Evolutionary conservation across 2,888 invertebrate genomes (phyloP).

Genomic region (Drosophila incognita): DNA sequence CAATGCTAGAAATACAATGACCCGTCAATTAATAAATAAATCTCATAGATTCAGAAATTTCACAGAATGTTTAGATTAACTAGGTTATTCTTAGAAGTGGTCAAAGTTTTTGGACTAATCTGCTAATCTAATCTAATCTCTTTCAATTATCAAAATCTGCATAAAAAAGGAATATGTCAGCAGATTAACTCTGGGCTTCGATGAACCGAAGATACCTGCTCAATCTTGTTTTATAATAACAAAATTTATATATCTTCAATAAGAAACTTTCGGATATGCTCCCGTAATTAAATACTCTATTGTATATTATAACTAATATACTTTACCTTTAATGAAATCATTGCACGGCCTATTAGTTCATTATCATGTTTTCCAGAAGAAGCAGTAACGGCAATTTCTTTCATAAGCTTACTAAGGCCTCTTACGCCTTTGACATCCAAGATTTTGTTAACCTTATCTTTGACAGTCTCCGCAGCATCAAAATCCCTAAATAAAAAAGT

Average conservation of each 20-base stretch:
- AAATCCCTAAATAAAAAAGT: slow-evolving; percentile 88
- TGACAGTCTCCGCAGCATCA: slow-evolving; percentile 94
- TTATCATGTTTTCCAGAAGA: slow-evolving; percentile 97
- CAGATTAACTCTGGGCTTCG: not conserved
- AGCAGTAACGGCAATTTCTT: slow-evolving; percentile 96
- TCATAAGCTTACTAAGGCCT: slow-evolving; percentile 93
- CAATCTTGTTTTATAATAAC: not conserved
- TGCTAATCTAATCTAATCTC: not conserved
- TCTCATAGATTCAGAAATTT: not conserved
- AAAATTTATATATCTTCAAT: not conserved
- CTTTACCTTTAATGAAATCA: slow-evolving; percentile 90
- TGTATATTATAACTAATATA: not conserved
- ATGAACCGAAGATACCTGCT: not conserved
- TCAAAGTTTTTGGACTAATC: not conserved
- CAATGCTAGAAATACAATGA: too few species aligned
- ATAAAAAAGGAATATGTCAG: not conserved
- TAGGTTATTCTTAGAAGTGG: not conserved
- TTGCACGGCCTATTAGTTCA: slow-evolving; percentile 96
- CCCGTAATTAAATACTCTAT: not conserved
- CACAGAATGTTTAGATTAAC: not conserved
- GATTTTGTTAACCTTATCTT: slow-evolving; percentile 94
- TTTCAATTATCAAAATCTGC: not conserved
- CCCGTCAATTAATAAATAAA: too few species aligned
- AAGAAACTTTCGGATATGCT: not conserved
- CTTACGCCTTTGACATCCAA: slow-evolving; percentile 94